phyloP scores from a whole-genome alignment of 2,797 vertebrate genomes.

The Calcarius lapponicus region DNA sequence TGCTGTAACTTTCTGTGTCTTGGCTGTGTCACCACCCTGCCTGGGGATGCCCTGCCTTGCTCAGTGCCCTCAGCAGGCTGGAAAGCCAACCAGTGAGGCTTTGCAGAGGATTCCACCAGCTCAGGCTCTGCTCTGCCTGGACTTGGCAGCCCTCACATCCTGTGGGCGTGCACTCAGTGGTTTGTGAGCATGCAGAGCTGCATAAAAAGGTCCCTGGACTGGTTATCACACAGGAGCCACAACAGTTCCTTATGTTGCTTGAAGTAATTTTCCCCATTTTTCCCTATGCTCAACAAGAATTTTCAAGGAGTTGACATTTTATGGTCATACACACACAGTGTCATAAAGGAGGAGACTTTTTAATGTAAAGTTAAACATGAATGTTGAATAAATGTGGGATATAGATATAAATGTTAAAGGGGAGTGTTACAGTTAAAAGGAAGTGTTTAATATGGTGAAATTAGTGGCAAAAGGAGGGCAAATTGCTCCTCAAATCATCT shows the following conservation, averaged over 20 bases:
- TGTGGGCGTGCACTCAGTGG: accelerated
- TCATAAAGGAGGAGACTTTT: background rate
- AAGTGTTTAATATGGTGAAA: background rate
- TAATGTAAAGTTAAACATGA: background rate
- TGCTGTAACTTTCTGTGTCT: accelerated
- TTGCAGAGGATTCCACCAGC: background rate
- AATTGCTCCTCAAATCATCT: background rate
- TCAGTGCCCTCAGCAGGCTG: background rate
- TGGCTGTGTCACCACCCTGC: background rate
- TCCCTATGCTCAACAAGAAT: background rate
- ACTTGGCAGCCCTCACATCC: background rate
- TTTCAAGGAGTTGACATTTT: background rate
- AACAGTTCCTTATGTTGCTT: background rate
- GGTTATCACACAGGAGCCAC: background rate
- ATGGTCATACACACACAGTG: background rate
- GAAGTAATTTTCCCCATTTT: background rate
- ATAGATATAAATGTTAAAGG: background rate
- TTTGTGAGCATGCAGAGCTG: background rate
- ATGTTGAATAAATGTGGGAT: background rate
- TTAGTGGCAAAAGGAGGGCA: background rate
- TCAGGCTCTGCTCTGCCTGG: background rate
- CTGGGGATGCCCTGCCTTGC: background rate
- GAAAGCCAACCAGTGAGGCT: background rate
- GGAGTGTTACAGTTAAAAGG: background rate
- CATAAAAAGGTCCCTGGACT: background rate